Evolutionary conservation across 2,113 vertebrate genomes (phyloP).

Genomic region (Rhagologus leucostigma): DNA sequence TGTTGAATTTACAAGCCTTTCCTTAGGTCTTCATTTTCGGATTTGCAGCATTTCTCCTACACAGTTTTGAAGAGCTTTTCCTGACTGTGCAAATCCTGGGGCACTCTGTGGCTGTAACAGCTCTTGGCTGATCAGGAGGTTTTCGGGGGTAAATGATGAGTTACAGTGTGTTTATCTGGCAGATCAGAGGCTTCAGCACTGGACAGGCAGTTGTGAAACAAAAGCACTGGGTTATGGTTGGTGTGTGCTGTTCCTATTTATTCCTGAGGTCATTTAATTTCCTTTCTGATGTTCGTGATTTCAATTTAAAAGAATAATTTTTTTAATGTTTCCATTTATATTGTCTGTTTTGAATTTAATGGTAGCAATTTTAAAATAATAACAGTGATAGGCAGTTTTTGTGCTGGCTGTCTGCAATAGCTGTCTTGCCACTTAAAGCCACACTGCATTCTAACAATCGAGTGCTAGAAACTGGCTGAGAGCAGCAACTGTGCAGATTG

Average conservation of each 20-base stretch:
- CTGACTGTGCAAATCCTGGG: not conserved
- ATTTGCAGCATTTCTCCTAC: not conserved
- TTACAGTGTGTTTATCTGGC: not conserved
- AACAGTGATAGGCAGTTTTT: not conserved
- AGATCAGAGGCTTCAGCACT: not conserved
- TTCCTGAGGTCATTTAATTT: not conserved
- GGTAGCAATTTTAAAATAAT: not conserved
- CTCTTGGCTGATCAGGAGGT: not conserved
- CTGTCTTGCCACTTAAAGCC: not conserved
- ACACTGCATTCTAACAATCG: not conserved
- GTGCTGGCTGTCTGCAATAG: not conserved
- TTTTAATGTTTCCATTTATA: not conserved
- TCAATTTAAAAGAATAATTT: not conserved
- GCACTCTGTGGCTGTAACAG: not conserved
- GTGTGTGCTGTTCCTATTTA: not conserved
- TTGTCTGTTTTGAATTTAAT: not conserved
- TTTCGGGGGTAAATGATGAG: not conserved
- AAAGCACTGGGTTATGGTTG: not conserved
- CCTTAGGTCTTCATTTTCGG: not conserved
- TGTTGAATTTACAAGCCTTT: not conserved
- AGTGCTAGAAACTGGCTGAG: not conserved
- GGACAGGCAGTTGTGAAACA: not conserved
- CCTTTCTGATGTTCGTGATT: not conserved
- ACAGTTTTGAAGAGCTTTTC: not conserved
- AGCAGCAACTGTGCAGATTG: not conserved